Percentiles rank a stretch among this genome's conserved stretches.
Conservation (phyloP, 2,797 vertebrate species). For the Apogon hyalosoma region DNA sequence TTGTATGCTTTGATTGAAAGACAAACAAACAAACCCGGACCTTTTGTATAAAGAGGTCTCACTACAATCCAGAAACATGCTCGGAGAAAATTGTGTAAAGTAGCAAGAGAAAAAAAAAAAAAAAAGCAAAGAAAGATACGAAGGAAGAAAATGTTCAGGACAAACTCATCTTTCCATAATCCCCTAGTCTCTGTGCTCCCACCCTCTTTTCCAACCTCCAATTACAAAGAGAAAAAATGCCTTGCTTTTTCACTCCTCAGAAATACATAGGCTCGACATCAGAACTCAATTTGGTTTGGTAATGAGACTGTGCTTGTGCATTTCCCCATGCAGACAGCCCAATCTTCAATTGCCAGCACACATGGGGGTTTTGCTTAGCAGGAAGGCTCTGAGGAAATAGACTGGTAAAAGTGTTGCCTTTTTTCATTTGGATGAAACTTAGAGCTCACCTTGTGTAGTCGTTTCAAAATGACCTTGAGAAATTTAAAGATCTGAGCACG, state of each 20-base stretch:
- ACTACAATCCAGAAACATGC: conserved; percentile 50
- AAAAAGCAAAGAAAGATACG: conserved; percentile 73
- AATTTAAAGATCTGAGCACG: conserved; percentile 54
- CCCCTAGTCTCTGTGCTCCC: conserved; percentile 75
- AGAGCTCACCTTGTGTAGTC: conserved; percentile 73
- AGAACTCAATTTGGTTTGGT: conserved; percentile 87
- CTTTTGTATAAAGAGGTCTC: conserved; percentile 43
- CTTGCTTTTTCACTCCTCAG: conserved; percentile 77
- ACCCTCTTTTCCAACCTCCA: conserved; percentile 80
- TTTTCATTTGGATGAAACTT: conserved; percentile 80
- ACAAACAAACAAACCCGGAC: conserved; percentile 31
- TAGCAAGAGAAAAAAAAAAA: conserved; percentile 31
- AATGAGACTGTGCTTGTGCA: conserved; percentile 86
- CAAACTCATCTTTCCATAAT: conserved; percentile 83
- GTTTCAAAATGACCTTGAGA: conserved; percentile 77
- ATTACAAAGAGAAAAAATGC: conserved; percentile 85
- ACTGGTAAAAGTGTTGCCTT: conserved; percentile 82
- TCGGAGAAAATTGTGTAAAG: conserved; percentile 61
- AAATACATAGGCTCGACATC: conserved; percentile 85
- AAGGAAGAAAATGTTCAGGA: conserved; percentile 77
- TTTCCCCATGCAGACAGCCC: conserved; percentile 86
- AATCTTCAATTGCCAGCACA: conserved; percentile 84
- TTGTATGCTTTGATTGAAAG: conserved; percentile 38
- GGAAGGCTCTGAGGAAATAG: conserved; percentile 80
- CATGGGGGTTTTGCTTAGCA: conserved; percentile 78